A percentile compares a stretch with the other conserved stretches of the same genome.
Conservation (phyloP, 2,797 vertebrate genomes). For the Odontamblyopus rebecca region DNA sequence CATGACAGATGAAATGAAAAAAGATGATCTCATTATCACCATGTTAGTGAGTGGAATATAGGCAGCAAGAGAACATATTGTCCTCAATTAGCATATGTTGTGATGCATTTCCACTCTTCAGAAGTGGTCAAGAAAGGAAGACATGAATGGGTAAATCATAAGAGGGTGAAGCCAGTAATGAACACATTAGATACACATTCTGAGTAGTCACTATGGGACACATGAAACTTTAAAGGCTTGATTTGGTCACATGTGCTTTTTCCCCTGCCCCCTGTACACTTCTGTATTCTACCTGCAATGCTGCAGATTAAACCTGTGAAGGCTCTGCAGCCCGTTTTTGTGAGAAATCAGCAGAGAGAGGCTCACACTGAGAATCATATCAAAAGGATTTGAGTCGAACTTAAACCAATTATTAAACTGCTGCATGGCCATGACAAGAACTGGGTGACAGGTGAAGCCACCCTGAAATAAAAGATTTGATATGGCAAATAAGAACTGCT, state of each 20-base stretch:
- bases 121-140: neutral
- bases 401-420: conserved; percentile 5
- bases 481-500: neutral
- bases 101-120: neutral
- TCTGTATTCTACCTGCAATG: neutral
- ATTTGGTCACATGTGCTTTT: neutral
- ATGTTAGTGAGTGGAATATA: neutral
- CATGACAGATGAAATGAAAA: neutral
- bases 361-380: neutral
- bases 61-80: neutral
- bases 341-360: neutral
- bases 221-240: neutral
- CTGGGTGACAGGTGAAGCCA: neutral
- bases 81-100: neutral
- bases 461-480: neutral
- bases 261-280: neutral
- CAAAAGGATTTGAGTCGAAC: conserved; percentile 9
- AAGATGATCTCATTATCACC: neutral
- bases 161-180: neutral
- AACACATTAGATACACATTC: neutral
- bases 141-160: neutral
- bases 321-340: neutral
- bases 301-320: conserved; percentile 9
- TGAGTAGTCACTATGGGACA: neutral
- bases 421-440: neutral